Evolutionary conservation across 2,888 invertebrate species (phyloP).

Genomic region (Pomacea canaliculata): DNA sequence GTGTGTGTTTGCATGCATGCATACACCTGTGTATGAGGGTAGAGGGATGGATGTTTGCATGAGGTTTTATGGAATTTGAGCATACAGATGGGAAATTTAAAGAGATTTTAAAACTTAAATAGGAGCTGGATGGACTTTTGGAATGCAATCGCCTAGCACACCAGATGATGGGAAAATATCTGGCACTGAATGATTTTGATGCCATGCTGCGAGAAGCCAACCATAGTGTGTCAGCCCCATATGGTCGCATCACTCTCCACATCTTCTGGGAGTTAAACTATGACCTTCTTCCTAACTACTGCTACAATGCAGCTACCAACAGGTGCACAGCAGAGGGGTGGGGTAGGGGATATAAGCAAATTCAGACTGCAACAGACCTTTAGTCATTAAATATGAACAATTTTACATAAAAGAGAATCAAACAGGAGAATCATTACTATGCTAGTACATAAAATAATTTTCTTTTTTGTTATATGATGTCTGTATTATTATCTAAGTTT

Average conservation of each 20-base stretch:
- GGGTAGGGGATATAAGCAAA: not conserved
- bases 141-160: slow-evolving; percentile 95
- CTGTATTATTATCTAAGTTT: no score
- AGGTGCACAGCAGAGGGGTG: slow-evolving; percentile 74
- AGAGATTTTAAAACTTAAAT: slow-evolving; percentile 19
- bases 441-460: not conserved
- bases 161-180: slow-evolving; percentile 87
- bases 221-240: slow-evolving; percentile 96
- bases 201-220: slow-evolving; percentile 95
- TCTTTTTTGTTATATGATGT: not conserved
- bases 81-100: not conserved
- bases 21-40: not conserved
- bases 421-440: no score
- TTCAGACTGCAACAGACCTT: not conserved
- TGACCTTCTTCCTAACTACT: slow-evolving; percentile 96
- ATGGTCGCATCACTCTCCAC: slow-evolving; percentile 94
- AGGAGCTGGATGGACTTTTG: slow-evolving; percentile 94
- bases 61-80: not conserved
- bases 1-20: not conserved
- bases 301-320: slow-evolving; percentile 97
- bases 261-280: slow-evolving; percentile 98
- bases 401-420: no score
- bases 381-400: not conserved
- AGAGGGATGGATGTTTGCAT: not conserved
- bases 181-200: slow-evolving; percentile 94